Percentiles rank a stretch among this genome's conserved stretches.
Evolutionary conservation across 2,888 invertebrate species (phyloP).

Genomic region (Rhimphoctona megacephalus): DNA sequence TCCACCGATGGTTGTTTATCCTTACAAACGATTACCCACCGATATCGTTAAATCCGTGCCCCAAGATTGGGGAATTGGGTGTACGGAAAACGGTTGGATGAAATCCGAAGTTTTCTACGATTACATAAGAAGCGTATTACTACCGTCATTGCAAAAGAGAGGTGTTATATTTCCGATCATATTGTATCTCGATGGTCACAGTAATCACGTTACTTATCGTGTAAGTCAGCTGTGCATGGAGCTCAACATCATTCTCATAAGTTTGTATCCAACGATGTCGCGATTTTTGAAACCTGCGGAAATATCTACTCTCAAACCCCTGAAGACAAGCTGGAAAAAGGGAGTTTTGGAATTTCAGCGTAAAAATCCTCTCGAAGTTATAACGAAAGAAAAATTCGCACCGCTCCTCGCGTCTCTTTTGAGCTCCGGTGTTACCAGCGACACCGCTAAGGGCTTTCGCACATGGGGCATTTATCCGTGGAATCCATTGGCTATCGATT

Average conservation of each 20-base stretch:
- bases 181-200: slow-evolving; percentile 80
- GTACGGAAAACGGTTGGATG: slow-evolving; percentile 83
- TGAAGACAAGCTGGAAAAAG: slow-evolving; percentile 72
- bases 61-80: slow-evolving; percentile 81
- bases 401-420: slow-evolving; percentile 69
- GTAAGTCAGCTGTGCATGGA: slow-evolving; percentile 72
- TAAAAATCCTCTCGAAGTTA: slow-evolving; percentile 69
- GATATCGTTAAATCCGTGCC: slow-evolving; percentile 79
- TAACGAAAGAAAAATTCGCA: slow-evolving; percentile 74
- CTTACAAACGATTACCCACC: slow-evolving; percentile 78
- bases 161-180: slow-evolving; percentile 77
- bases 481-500: slow-evolving; percentile 70
- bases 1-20: slow-evolving; percentile 82
- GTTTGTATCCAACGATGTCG: slow-evolving; percentile 76
- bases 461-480: slow-evolving; percentile 72
- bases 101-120: slow-evolving; percentile 81
- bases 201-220: slow-evolving; percentile 66
- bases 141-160: slow-evolving; percentile 75
- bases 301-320: slow-evolving; percentile 72
- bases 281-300: slow-evolving; percentile 75
- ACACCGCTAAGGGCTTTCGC: slow-evolving; percentile 69
- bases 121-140: slow-evolving; percentile 79
- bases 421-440: slow-evolving; percentile 44
- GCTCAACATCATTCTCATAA: slow-evolving; percentile 74
- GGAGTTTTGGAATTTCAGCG: slow-evolving; percentile 71